Evolutionary conservation across 2,888 invertebrate genomes (phyloP), one percentile per base, ranked within the genome.

Genomic region (Shargacucullia verbasci): DNA sequence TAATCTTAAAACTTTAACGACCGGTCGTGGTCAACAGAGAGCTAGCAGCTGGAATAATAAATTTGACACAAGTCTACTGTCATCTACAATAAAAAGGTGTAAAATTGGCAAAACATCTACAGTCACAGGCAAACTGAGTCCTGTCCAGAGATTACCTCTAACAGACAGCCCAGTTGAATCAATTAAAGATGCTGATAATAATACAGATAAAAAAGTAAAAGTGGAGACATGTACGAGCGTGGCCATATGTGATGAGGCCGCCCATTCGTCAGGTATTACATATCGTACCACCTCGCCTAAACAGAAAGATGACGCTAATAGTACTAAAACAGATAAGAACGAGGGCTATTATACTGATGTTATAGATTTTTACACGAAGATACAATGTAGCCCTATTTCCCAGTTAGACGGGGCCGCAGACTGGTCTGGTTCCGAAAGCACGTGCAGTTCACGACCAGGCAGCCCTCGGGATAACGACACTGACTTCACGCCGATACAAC

Each of bases 21-120:
- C 89, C 41, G 95, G 90, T n/a, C 86, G 95, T 52, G 94, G 94
- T 38, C 95, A 96, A 76, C 96, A 96, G 79, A 91, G 96, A 70
- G 96, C 96, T 0, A 96, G 96, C 70, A 96, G 96, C 81, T 95
- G 96, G 95, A 96, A 95, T 77, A 96, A 96, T 76, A 96, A 96
- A 88, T 90, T 96, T 52, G 96, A 96, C 73, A 94, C 95, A 31
- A 95, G 94, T 53, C 91, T 94, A 49, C 89, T 86, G 11, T 94
- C 95, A 2, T 95, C 95, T 6, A 95, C 95, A 6, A 95, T 96
- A 53, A 97, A 97, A 73, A 94, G 96, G 66, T 95, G 97, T 48
- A 97, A 97, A 89, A 92, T 96, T 73, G 89, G 90, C 11, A 91
- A 91, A 82, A 80, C 91, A 12, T 91, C 94, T 14, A 91, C 91